These are phyloP conservation scores for Neodon shergylaensis DNA, from an alignment of 2,113 vertebrate genomes.

Conservation along the genomic window DNA sequence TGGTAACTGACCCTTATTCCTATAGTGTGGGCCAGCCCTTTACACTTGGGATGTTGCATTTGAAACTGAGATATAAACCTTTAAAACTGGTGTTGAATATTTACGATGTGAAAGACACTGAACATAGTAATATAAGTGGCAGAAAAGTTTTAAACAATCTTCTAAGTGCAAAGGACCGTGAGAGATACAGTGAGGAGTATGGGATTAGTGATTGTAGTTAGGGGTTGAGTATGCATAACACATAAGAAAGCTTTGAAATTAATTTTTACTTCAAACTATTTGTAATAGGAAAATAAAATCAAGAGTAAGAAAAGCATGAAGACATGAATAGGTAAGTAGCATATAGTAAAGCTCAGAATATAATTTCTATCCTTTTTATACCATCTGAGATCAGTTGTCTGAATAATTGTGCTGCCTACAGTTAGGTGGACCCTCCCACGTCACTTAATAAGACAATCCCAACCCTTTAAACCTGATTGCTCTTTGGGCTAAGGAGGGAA, in stretches of 20 bases:
- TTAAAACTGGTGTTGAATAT: not conserved
- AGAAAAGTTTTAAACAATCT: constrained; percentile 2
- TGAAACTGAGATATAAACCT: not conserved
- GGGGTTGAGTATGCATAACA: not conserved
- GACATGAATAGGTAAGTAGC: not conserved
- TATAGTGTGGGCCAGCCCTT: not conserved
- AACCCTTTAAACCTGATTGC: too few species aligned
- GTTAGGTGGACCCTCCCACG: too few species aligned
- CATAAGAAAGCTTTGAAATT: not conserved
- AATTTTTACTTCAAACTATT: not conserved
- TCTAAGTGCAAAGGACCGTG: not conserved
- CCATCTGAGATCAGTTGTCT: not conserved
- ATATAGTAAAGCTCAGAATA: not conserved
- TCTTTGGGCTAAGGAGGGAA: too few species aligned
- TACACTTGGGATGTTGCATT: not conserved
- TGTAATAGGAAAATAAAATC: not conserved
- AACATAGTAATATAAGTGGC: not conserved
- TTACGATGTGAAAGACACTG: not conserved
- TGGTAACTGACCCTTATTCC: not conserved
- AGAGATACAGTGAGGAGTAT: not conserved
- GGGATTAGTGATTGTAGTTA: too few species aligned
- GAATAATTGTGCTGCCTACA: not conserved
- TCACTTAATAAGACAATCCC: not conserved
- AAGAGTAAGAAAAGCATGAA: not conserved
- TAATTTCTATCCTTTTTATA: not conserved